Percentiles rank a stretch among this genome's conserved stretches.
Conservation (phyloP, 2,797 vertebrate species). For the Amniataba percoides region DNA sequence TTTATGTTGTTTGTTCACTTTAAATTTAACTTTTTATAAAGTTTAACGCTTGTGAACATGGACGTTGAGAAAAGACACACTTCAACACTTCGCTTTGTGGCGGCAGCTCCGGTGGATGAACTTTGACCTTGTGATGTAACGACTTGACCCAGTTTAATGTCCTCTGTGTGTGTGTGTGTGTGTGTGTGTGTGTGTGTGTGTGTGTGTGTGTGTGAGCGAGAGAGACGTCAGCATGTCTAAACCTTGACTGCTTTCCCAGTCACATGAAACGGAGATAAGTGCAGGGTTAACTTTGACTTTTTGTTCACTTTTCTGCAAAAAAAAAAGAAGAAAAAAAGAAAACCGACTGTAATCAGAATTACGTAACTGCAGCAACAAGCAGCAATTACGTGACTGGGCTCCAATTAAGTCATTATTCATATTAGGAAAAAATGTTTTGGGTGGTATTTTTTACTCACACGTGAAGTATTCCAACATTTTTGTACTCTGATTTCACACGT, state of each 20-base stretch:
- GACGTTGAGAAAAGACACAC: conserved; percentile 35
- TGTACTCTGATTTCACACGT: no score
- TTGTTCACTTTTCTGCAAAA: background rate
- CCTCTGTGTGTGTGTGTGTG: conserved; percentile 11
- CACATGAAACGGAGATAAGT: conserved; percentile 15
- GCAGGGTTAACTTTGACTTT: background rate
- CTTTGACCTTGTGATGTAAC: conserved; percentile 70
- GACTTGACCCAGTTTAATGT: conserved; percentile 22
- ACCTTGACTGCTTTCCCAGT: conserved; percentile 21
- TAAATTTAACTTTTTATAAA: conserved; percentile 4
- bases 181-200: conserved; percentile 1
- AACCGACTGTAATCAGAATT: background rate
- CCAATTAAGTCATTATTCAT: background rate
- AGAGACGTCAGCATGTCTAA: background rate
- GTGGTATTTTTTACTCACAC: background rate
- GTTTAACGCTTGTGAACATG: conserved; percentile 32
- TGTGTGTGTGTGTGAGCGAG: conserved; percentile 30
- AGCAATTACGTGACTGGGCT: background rate
- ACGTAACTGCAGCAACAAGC: background rate
- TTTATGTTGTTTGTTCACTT: background rate
- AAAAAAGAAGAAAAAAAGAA: background rate
- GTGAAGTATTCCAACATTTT: background rate
- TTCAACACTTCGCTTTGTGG: conserved; percentile 11
- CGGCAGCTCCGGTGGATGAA: conserved; percentile 28
- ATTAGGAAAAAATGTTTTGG: background rate